Conservation (phyloP, 2,113 vertebrate genomes). For the Fulmarus glacialis region DNA sequence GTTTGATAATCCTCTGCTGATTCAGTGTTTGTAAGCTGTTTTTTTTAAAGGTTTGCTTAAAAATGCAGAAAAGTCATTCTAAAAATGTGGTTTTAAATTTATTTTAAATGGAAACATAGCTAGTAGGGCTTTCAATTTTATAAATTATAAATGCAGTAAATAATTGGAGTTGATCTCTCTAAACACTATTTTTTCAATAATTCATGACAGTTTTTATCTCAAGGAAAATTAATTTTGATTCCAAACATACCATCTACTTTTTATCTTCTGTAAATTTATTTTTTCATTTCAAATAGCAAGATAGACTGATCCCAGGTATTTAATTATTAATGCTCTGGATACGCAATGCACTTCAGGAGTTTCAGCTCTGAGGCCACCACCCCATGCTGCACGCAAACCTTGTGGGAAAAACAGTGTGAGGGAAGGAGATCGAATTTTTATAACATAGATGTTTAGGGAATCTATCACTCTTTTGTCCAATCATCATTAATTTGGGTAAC, state of each 20-base stretch:
- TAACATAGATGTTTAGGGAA: neutral
- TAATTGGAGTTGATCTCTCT: neutral
- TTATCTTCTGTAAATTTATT: neutral
- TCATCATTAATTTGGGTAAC: neutral
- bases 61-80: neutral
- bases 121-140: neutral
- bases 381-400: neutral
- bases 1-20: neutral
- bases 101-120: neutral
- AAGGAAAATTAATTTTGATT: neutral
- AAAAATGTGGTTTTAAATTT: neutral
- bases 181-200: conserved; percentile 3
- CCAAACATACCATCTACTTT: neutral
- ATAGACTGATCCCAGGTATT: neutral
- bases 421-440: neutral
- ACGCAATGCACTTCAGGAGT: neutral
- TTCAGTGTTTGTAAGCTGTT: neutral
- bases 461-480: neutral
- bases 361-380: neutral
- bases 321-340: conserved; percentile 27
- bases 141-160: neutral
- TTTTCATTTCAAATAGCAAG: neutral
- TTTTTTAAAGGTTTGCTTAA: neutral
- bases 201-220: neutral
- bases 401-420: neutral